These are phyloP conservation scores for Toxotes chatareus DNA, from an alignment of 2,113 vertebrate species.

Conservation along the genomic window DNA sequence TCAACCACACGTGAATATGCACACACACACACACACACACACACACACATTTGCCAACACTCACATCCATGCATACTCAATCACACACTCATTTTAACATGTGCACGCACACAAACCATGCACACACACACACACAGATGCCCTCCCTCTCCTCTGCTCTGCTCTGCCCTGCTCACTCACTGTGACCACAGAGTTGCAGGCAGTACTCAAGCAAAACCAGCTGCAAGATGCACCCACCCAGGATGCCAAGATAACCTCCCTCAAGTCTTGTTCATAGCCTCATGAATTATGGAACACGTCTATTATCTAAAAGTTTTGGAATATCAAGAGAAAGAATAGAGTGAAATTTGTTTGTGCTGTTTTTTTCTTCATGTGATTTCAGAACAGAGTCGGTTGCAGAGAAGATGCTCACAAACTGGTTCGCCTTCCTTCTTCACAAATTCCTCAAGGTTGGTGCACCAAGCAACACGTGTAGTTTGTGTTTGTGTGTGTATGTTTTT, in stretches of 20 bases:
- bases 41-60: constrained; percentile 5
- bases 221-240: constrained; percentile 7
- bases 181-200: constrained; percentile 52
- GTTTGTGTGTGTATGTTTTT: background rate
- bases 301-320: constrained; percentile 24
- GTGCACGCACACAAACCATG: background rate
- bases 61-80: constrained; percentile 23
- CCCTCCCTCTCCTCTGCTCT: background rate
- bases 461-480: background rate
- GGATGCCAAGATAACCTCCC: constrained; percentile 40
- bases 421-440: constrained; percentile 81
- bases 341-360: background rate
- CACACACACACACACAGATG: constrained; percentile 45
- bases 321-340: constrained; percentile 26
- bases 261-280: constrained; percentile 24
- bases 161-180: constrained; percentile 38
- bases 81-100: constrained; percentile 6
- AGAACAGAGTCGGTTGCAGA: constrained; percentile 80
- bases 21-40: constrained; percentile 15
- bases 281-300: constrained; percentile 56
- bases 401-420: constrained; percentile 84
- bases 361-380: constrained; percentile 47
- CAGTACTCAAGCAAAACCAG: constrained; percentile 20
- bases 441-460: constrained; percentile 78
- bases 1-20: constrained; percentile 63